Conservation (phyloP, 1,140 invertebrate genomes). For the Halesus radiatus region DNA sequence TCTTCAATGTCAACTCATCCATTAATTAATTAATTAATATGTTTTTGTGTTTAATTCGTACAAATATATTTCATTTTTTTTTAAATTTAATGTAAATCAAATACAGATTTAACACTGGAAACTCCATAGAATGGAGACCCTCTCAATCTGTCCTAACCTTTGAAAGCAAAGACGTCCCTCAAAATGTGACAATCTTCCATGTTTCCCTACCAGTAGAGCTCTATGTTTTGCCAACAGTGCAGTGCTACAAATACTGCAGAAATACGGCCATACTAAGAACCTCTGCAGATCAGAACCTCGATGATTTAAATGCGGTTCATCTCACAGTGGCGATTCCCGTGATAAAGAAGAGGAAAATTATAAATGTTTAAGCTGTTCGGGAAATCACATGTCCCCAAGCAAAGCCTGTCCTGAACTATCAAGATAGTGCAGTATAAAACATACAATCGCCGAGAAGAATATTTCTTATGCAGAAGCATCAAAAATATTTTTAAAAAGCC, state of each 20-base stretch:
- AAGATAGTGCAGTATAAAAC: background rate
- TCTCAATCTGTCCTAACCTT: background rate
- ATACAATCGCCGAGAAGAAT: slow-evolving; percentile 6
- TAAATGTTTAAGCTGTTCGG: slow-evolving; percentile 3
- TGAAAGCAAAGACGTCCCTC: background rate
- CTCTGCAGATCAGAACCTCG: slow-evolving; percentile 42
- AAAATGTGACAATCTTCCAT: background rate
- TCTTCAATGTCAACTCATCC: too few species aligned
- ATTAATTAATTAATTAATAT: too few species aligned
- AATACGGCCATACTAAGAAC: slow-evolving; percentile 42
- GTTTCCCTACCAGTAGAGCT: slow-evolving; percentile 14
- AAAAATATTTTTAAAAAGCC: background rate
- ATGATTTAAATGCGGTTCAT: background rate
- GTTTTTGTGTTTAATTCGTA: too few species aligned
- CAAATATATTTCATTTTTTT: too few species aligned
- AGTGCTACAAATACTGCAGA: slow-evolving; percentile 53
- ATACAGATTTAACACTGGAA: too few species aligned
- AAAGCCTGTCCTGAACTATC: background rate
- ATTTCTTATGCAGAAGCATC: slow-evolving; percentile 23
- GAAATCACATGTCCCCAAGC: background rate
- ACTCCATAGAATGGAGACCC: background rate
- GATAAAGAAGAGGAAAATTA: background rate
- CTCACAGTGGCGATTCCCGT: too few species aligned
- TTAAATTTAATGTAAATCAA: too few species aligned
- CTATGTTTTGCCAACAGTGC: slow-evolving; percentile 44